A percentile compares a stretch with the other conserved stretches of the same genome.
Conservation (phyloP, 2,113 vertebrate genomes). For the Plectropomus leopardus region DNA sequence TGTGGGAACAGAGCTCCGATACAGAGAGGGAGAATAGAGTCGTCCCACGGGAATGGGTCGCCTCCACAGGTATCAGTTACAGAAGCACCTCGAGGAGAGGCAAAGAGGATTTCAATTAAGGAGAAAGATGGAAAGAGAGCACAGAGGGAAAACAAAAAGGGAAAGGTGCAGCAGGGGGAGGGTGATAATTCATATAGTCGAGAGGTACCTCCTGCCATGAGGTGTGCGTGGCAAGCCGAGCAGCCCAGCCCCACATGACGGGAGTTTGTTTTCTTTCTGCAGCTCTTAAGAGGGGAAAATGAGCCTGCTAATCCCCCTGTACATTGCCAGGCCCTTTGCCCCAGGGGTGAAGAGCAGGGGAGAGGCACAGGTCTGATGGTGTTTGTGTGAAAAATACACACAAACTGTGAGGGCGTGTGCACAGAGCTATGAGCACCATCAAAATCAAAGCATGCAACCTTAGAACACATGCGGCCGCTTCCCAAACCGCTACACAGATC, state of each 20-base stretch:
- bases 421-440: constrained; percentile 31
- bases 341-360: constrained; percentile 53
- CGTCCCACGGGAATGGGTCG: constrained; percentile 30
- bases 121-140: constrained; percentile 52
- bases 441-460: constrained; percentile 45
- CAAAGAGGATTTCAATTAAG: constrained; percentile 75
- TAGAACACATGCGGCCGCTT: constrained; percentile 31
- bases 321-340: constrained; percentile 62
- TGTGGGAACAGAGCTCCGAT: constrained; percentile 66
- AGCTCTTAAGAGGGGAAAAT: constrained; percentile 79
- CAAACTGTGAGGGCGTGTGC: constrained; percentile 20
- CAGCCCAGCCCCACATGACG: constrained; percentile 53
- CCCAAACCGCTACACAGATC: constrained; percentile 53
- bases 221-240: constrained; percentile 54
- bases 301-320: constrained; percentile 74
- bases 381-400: constrained; percentile 30
- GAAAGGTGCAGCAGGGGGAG: constrained; percentile 43
- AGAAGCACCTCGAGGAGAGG: constrained; percentile 54
- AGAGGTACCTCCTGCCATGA: constrained; percentile 52
- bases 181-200: constrained; percentile 50
- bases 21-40: constrained; percentile 69
- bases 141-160: constrained; percentile 48
- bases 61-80: constrained; percentile 77
- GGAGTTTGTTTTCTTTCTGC: constrained; percentile 77
- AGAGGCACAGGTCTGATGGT: constrained; percentile 36